Base-by-base conservation (phyloP, 1,140 invertebrate genomes). In the Portunus trituberculatus region DNA sequence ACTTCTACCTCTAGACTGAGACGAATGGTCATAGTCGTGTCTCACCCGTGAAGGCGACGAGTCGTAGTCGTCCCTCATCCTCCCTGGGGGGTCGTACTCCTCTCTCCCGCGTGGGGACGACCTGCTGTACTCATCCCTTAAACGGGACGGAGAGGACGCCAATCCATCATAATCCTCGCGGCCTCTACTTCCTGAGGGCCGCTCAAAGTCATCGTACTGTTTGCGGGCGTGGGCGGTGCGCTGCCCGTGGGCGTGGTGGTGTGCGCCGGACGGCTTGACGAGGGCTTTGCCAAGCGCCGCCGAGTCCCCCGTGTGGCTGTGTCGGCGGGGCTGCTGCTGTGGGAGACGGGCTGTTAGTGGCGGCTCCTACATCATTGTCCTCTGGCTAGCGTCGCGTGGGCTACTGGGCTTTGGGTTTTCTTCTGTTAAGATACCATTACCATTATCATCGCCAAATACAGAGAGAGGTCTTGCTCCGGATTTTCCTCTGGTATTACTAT, bases 261-360 rank as follows among this genome's bases (percentile, higher is more conserved):
- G 45, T 84, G 87, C 52, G 29, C n/a, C 29, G n/a, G 59, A 88
- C 67, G 76, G 45, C n/a, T 84, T 83, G 83, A 20, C 45, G 45
- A 59, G 39, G 84, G 59, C 32, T 76, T 90, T 90, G 45, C 88
- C 88, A 4, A 88, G 28, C 29, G 93, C 93, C 45, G 67, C 88
- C 45, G 88, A 88, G 28, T 94, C 93, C 25, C 93, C 93, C 20
- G 93, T 94, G 89, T 92, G 91, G 83, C 94, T 95, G 94, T 95
- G 94, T 91, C 94, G 94, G 91, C 94, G 94, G 48, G 87, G 94
- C n/a, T 91, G 91, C 94, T 95, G 94, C 94, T 84, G 91, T 45
- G 90, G 94, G 91, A 95, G 91, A 95, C 90, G 94, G 46, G 92
- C 91, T 95, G 90, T 95, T 95, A 95, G 82, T 87, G 84, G 39